Evolutionary conservation across 2,888 invertebrate species (phyloP).

Genomic region (Trissoscelio sp.): DNA sequence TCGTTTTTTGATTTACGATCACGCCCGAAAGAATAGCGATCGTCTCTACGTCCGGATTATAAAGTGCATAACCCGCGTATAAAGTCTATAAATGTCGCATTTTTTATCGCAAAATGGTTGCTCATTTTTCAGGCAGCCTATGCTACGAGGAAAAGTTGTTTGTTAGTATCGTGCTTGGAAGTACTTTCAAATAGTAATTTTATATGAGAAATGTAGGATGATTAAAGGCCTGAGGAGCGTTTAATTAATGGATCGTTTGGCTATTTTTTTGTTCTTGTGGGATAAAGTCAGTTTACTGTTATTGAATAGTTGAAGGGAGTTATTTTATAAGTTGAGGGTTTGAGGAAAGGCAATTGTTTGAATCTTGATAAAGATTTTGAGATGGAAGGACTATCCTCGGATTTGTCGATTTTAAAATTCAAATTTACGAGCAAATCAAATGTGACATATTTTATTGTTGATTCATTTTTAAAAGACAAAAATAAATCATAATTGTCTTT

Average conservation of each 20-base stretch:
- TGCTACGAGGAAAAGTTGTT: slow-evolving; percentile 39
- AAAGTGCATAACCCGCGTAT: slow-evolving; percentile 65
- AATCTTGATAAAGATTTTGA: too few relatives aligned
- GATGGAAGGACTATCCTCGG: too few relatives aligned
- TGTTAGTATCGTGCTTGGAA: slow-evolving; percentile 31
- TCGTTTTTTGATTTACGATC: slow-evolving; percentile 70
- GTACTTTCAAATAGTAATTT: slow-evolving; percentile 36
- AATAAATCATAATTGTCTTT: too few relatives aligned
- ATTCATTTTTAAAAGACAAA: too few relatives aligned
- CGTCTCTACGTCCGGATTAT: slow-evolving; percentile 66
- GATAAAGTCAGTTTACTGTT: slow-evolving; percentile 15
- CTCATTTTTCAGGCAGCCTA: slow-evolving; percentile 57
- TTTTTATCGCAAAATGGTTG: slow-evolving; percentile 63
- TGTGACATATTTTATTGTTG: too few relatives aligned
- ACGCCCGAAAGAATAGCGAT: slow-evolving; percentile 67
- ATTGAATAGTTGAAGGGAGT: slow-evolving; percentile 8
- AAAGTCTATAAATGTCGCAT: slow-evolving; percentile 63
- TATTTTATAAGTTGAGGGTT: not conserved
- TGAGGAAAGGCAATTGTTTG: too few relatives aligned
- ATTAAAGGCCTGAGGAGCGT: slow-evolving; percentile 26
- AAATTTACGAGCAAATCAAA: too few relatives aligned
- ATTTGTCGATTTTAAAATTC: too few relatives aligned
- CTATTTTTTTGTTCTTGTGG: slow-evolving; percentile 3
- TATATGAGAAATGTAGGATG: slow-evolving; percentile 39
- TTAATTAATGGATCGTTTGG: slow-evolving; percentile 36